A percentile compares a stretch with the other conserved stretches of the same genome.
These are phyloP conservation scores for Platycnemis pennipes DNA, from an alignment of 2,888 invertebrate species.

Conservation along the genomic window DNA sequence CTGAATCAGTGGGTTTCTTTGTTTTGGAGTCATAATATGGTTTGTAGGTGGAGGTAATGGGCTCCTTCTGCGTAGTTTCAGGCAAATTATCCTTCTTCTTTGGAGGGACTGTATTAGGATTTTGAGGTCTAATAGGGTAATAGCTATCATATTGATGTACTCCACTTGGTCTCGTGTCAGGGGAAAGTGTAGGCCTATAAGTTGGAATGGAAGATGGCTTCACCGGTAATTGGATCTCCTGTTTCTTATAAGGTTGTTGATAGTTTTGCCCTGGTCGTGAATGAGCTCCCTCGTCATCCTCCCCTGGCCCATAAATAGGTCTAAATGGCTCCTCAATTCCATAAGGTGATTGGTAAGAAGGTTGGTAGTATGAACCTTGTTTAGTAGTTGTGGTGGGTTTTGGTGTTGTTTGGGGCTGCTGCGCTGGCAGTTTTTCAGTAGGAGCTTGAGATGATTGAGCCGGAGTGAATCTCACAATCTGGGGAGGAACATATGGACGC, in stretches of 20 bases:
- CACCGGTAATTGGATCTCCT: not conserved
- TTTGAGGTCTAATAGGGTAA: slow-evolving; percentile 12
- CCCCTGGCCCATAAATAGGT: slow-evolving; percentile 74
- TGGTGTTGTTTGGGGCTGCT: slow-evolving; percentile 74
- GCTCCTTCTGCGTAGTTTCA: slow-evolving; percentile 25
- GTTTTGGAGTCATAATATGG: slow-evolving; percentile 35
- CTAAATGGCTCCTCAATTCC: slow-evolving; percentile 74
- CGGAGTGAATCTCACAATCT: slow-evolving; percentile 38
- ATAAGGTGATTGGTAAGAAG: slow-evolving; percentile 75
- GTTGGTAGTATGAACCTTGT: slow-evolving; percentile 77
- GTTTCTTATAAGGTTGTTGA: slow-evolving; percentile 11
- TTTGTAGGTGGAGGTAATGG: slow-evolving; percentile 38
- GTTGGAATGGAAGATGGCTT: slow-evolving; percentile 13
- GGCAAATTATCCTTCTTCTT: slow-evolving; percentile 50
- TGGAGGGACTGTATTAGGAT: not conserved
- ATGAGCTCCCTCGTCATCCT: slow-evolving; percentile 57
- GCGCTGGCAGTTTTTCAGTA: slow-evolving; percentile 68
- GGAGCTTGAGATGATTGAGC: slow-evolving; percentile 28
- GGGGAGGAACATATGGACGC: slow-evolving; percentile 32
- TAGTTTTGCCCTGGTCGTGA: slow-evolving; percentile 55
- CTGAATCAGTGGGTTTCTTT: slow-evolving; percentile 42
- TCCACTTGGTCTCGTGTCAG: slow-evolving; percentile 17
- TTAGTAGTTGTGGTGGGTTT: slow-evolving; percentile 74
- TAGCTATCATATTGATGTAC: slow-evolving; percentile 29
- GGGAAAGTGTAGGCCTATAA: not conserved